phyloP scores from a whole-genome alignment of 1,140 invertebrate genomes.

The Drosophila sucinea region DNA sequence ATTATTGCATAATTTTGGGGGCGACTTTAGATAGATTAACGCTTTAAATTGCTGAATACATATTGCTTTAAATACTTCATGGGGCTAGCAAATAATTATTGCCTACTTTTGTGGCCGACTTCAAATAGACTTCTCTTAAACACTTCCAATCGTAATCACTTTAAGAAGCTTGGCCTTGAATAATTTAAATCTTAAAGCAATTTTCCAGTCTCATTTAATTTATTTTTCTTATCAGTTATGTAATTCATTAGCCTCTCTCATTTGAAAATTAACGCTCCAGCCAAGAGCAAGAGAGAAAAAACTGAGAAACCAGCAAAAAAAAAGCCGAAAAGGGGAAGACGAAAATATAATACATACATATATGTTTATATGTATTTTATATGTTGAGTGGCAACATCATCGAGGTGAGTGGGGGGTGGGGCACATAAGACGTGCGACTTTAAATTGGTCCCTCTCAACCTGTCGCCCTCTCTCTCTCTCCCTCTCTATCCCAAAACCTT shows the following conservation, averaged over 20 bases:
- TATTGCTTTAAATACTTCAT: too few species aligned
- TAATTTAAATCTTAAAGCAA: background rate
- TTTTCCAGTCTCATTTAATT: background rate
- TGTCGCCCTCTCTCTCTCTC: background rate
- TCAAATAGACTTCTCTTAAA: too few species aligned
- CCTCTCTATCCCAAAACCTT: background rate
- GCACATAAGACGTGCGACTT: background rate
- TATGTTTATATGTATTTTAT: background rate
- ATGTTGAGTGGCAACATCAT: background rate
- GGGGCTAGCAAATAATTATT: too few species aligned
- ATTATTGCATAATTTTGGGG: too few species aligned
- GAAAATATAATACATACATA: background rate
- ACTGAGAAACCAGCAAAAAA: constrained; percentile 5
- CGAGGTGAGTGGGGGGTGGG: background rate
- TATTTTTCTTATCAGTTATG: background rate
- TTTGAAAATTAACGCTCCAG: too few species aligned
- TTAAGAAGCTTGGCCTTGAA: too few species aligned
- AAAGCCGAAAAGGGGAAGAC: background rate
- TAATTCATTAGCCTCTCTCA: too few species aligned
- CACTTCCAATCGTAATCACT: too few species aligned
- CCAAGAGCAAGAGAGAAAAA: background rate
- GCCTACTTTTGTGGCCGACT: too few species aligned
- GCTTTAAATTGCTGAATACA: too few species aligned
- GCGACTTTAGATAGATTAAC: too few species aligned
- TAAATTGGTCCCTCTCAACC: background rate